A percentile compares a stretch with the other conserved stretches of the same genome.
Conservation (phyloP, 2,113 vertebrate genomes). For the Lepus timidus region DNA sequence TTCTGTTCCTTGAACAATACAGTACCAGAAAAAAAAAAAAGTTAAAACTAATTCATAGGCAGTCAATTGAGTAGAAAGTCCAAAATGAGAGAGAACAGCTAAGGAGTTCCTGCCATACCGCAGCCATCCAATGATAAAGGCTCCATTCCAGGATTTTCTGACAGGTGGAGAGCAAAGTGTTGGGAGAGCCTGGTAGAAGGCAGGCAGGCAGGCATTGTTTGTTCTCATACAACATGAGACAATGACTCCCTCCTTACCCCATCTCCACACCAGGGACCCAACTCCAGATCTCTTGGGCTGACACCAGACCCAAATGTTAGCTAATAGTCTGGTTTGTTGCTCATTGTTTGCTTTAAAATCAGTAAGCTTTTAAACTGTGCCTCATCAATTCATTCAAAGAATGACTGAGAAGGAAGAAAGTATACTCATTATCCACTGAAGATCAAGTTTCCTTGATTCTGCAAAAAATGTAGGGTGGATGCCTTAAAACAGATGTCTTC, state of each 20-base stretch:
- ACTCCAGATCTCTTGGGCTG: neutral
- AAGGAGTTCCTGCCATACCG: neutral
- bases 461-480: neutral
- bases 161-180: neutral
- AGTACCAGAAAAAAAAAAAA: neutral
- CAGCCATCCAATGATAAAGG: neutral
- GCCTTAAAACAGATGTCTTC: slow-evolving; percentile 22
- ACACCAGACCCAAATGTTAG: neutral
- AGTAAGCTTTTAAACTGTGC: neutral
- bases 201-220: neutral
- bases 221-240: neutral
- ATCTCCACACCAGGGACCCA: neutral
- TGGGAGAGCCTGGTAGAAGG: neutral
- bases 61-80: neutral
- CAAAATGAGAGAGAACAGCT: neutral
- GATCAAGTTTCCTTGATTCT: neutral
- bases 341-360: neutral
- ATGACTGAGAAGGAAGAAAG: neutral
- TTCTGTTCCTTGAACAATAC: slow-evolving; percentile 30
- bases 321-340: neutral
- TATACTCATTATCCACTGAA: neutral
- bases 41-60: neutral
- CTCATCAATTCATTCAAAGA: slow-evolving; percentile 15
- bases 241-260: neutral
- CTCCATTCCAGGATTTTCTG: neutral